A percentile compares a stretch with the other conserved stretches of the same genome.
These are phyloP conservation scores for Acrossocheilus wenchowensis DNA, from an alignment of 2,797 vertebrate genomes.

Conservation along the genomic window DNA sequence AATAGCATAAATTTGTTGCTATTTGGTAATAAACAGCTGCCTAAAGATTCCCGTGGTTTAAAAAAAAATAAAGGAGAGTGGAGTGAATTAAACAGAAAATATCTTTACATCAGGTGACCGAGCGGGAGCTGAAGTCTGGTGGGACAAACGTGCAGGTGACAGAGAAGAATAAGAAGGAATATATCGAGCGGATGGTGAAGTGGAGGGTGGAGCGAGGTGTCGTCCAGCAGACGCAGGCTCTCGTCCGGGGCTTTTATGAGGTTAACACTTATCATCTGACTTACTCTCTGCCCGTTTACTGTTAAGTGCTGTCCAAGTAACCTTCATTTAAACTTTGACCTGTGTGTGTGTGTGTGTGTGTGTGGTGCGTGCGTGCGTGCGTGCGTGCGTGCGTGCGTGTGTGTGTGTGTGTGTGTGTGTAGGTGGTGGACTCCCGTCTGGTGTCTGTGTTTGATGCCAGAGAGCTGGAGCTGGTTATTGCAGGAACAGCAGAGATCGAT, in stretches of 20 bases:
- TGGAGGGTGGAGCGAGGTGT: slow-evolving; percentile 89
- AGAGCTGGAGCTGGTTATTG: slow-evolving; percentile 88
- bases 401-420: slow-evolving; percentile 11
- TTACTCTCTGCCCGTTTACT: neutral
- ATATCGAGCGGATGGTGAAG: slow-evolving; percentile 89
- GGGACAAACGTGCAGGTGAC: slow-evolving; percentile 87
- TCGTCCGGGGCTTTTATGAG: slow-evolving; percentile 90
- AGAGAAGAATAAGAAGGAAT: slow-evolving; percentile 91
- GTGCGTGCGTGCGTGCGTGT: too few relatives aligned
- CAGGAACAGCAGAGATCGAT: slow-evolving; percentile 89
- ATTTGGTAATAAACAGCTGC: neutral
- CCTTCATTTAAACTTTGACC: neutral
- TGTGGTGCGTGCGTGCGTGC: too few relatives aligned
- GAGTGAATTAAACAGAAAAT: neutral
- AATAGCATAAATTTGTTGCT: neutral
- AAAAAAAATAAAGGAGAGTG: neutral
- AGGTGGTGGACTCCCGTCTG: slow-evolving; percentile 89
- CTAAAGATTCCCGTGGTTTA: too few relatives aligned
- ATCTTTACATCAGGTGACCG: slow-evolving; percentile 80
- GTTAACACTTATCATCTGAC: slow-evolving; percentile 63
- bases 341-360: slow-evolving; percentile 55
- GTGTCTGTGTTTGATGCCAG: slow-evolving; percentile 89
- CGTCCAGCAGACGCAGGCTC: slow-evolving; percentile 86
- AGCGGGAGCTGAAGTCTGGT: slow-evolving; percentile 88
- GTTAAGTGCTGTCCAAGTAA: neutral